Evolutionary conservation across 2,113 vertebrate genomes (phyloP).

Genomic region (Prietella phreatophila): DNA sequence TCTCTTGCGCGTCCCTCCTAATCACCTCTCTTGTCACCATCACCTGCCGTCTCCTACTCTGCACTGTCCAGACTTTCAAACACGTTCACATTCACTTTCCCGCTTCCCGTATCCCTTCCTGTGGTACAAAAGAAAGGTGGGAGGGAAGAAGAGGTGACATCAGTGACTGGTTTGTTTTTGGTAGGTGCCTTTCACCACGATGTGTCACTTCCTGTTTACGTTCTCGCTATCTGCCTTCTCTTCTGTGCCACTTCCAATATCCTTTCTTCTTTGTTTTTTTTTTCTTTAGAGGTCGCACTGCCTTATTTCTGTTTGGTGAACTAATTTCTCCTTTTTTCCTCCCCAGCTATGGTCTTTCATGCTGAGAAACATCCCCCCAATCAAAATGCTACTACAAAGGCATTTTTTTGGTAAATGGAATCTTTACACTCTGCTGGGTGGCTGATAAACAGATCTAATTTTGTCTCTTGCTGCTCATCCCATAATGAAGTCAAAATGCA

Average conservation of each 20-base stretch:
- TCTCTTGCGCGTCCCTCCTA: constrained; percentile 17
- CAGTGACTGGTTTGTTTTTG: constrained; percentile 36
- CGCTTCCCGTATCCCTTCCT: constrained; percentile 23
- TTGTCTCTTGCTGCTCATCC: constrained; percentile 53
- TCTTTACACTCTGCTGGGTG: constrained; percentile 56
- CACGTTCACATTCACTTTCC: constrained; percentile 34
- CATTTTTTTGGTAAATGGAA: constrained; percentile 53
- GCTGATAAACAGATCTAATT: constrained; percentile 59
- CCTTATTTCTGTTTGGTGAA: constrained; percentile 49
- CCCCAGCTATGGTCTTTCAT: constrained; percentile 51
- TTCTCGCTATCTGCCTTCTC: constrained; percentile 36
- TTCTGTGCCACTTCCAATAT: constrained; percentile 11
- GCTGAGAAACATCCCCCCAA: constrained; percentile 49
- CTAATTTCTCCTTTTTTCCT: constrained; percentile 49
- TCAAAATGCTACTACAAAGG: constrained; percentile 39
- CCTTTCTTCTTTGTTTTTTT: constrained; percentile 15
- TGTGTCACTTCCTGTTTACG: constrained; percentile 50
- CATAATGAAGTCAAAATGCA: constrained; percentile 60
- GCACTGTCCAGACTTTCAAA: constrained; percentile 25
- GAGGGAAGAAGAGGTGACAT: constrained; percentile 17
- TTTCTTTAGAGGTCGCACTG: constrained; percentile 9
- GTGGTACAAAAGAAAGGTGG: constrained; percentile 18
- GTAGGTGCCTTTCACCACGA: constrained; percentile 38
- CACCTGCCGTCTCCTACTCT: constrained; percentile 12
- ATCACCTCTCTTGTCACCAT: not conserved